Conservation (phyloP, 2,888 invertebrate genomes). For the Ametastegia equiseti region DNA sequence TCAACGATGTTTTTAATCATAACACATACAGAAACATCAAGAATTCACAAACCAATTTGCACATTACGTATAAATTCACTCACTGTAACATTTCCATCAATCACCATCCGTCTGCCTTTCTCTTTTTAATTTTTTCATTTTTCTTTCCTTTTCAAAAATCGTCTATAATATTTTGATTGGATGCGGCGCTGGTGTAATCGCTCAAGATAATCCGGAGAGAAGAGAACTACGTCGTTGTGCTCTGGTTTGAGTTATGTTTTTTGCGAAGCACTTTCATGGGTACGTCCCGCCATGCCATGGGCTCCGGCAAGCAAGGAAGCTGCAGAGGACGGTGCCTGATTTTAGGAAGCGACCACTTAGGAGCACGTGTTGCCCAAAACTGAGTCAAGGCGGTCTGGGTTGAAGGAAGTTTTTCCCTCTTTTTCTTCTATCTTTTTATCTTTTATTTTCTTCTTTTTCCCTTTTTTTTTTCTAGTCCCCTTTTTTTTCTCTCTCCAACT, state of each 20-base stretch:
- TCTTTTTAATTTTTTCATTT: too few species aligned
- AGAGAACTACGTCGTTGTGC: slow-evolving; percentile 31
- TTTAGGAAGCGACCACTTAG: slow-evolving; percentile 62
- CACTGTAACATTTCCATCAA: neutral
- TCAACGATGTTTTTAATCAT: neutral
- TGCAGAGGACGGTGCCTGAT: slow-evolving; percentile 49
- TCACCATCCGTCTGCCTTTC: neutral
- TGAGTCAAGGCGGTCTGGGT: slow-evolving; percentile 27
- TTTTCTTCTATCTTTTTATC: slow-evolving; percentile 12
- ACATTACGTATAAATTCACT: too few species aligned
- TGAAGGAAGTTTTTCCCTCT: slow-evolving; percentile 12
- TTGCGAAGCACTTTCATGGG: slow-evolving; percentile 19
- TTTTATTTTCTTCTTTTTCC: slow-evolving; percentile 28
- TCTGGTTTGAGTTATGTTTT: slow-evolving; percentile 34
- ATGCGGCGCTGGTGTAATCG: neutral
- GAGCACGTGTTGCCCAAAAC: slow-evolving; percentile 61
- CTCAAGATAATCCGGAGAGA: slow-evolving; percentile 7
- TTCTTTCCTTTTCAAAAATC: too few species aligned
- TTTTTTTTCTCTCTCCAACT: slow-evolving; percentile 43
- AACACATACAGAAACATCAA: neutral
- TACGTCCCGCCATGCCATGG: slow-evolving; percentile 16
- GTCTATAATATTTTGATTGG: slow-evolving; percentile 8
- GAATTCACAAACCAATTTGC: too few species aligned
- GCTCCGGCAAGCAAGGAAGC: slow-evolving; percentile 22
- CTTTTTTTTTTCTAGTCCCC: slow-evolving; percentile 27